Evolutionary conservation across 1,140 invertebrate genomes (phyloP), one percentile per base, ranked within the genome.

Genomic region (Brachionus calyciflorus): DNA sequence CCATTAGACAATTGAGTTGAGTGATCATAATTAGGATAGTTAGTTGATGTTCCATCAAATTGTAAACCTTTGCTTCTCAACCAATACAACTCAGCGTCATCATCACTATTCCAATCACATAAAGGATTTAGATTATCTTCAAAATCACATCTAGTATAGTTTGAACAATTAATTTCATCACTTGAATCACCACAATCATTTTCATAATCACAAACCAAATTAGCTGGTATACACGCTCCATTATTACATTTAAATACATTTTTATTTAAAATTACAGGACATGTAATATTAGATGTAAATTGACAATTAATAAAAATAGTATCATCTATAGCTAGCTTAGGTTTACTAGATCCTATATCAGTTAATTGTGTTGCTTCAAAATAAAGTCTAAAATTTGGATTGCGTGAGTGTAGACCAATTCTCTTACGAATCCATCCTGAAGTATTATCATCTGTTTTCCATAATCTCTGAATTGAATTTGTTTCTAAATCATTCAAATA

Each of bases 181-280:
- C 55, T 77, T 10, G 19, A 19, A 40, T 77, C 76, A 33, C 55
- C 55, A 68, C 76, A 77, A 26, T 77, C 76, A 17, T 63, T 44
- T 24, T 63, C 40, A 26, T 28, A 60, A 30, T 77, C 49, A 9
- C 76, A 77, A 21, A 63, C 26, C 5, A 44, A 26, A 63, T 60
- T 48, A 4, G 37, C 9, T 9, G 73, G 73, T 17, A 76, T 76
- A 19, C 73, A 76, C 17, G 26, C 37, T 0, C 28, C 41, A 63
- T 76, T 63, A 0, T 1, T 21, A 63, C 73, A 76, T 44, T 60
- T 55, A 19, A 76, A 76, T 0, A 55, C 28, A 5, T 26, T 51
- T 24, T 30, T 73, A 17, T 49, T 21, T 2, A n/a, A 19, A 10
- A 17, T 19, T 24, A n/a, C 24, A 0, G 60, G 60, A 55, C 69